Conservation (phyloP, 1,140 invertebrate genomes). For the Atopsyche davidsoni region DNA sequence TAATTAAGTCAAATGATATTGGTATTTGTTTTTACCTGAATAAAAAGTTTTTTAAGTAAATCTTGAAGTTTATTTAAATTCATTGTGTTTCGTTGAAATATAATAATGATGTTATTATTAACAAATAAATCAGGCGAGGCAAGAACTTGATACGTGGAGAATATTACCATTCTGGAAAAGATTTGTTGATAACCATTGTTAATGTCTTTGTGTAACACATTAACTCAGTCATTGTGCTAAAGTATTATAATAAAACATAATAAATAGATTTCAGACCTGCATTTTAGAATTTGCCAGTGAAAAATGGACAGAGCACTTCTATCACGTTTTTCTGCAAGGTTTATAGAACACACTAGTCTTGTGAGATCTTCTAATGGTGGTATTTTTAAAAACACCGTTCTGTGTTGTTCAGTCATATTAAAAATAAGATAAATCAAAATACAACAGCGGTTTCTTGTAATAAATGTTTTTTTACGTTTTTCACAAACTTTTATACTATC, state of each 20-base stretch:
- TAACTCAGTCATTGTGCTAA: background rate
- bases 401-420: background rate
- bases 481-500: no score
- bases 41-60: constrained; percentile 36
- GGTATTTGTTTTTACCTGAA: constrained; percentile 32
- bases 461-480: background rate
- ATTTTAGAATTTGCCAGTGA: constrained; percentile 47
- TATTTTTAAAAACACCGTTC: constrained; percentile 7
- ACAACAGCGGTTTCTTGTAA: background rate
- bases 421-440: no score
- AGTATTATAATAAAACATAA: background rate
- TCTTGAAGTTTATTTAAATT: constrained; percentile 39
- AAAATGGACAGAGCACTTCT: constrained; percentile 40
- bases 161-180: constrained; percentile 42
- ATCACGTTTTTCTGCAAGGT: constrained; percentile 39
- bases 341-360: constrained; percentile 14
- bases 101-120: constrained; percentile 37
- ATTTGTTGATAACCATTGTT: no score
- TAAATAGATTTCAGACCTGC: constrained; percentile 34
- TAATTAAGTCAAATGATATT: constrained; percentile 3
- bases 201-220: no score
- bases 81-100: constrained; percentile 38
- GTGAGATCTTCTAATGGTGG: constrained; percentile 8
- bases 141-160: constrained; percentile 40
- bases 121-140: constrained; percentile 40